phyloP scores from a whole-genome alignment of 2,888 invertebrate genomes.

The Watsonalla binaria region DNA sequence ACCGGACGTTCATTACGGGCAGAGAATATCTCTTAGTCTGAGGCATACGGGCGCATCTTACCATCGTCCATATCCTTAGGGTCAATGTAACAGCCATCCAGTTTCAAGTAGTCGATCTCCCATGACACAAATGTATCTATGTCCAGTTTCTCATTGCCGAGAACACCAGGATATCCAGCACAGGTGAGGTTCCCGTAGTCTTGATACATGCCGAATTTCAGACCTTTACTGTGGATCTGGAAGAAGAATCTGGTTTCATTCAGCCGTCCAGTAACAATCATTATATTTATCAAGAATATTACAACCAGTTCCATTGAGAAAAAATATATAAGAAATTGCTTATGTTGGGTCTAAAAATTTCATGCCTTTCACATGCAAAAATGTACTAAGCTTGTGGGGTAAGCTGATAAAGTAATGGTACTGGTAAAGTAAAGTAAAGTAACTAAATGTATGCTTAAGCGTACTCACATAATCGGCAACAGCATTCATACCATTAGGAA shows the following conservation, averaged over 20 bases:
- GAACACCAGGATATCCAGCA: conserved; percentile 87
- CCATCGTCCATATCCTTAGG: conserved; percentile 76
- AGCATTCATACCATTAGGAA: conserved; percentile 85
- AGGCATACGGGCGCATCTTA: conserved; percentile 28
- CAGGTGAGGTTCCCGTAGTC: conserved; percentile 89
- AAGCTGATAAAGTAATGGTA: not conserved
- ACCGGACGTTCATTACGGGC: too few species aligned
- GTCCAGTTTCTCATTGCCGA: conserved; percentile 81
- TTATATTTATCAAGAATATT: not conserved
- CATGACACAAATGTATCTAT: conserved; percentile 87
- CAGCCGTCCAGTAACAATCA: too few species aligned
- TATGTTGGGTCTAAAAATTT: too few species aligned
- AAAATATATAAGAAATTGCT: too few species aligned
- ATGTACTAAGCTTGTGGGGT: not conserved
- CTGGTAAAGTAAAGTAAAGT: too few species aligned
- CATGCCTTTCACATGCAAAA: too few species aligned
- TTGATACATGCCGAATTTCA: conserved; percentile 90
- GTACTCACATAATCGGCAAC: conserved; percentile 84
- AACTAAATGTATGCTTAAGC: not conserved
- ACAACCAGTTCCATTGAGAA: too few species aligned
- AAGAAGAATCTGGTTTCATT: conserved; percentile 5
- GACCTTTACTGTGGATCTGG: conserved; percentile 84
- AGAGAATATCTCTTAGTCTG: not conserved
- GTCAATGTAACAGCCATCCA: conserved; percentile 88
- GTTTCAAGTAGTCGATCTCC: conserved; percentile 89